Base-by-base conservation (phyloP, 2,888 invertebrate genomes). In the Brachypterus glaber region DNA sequence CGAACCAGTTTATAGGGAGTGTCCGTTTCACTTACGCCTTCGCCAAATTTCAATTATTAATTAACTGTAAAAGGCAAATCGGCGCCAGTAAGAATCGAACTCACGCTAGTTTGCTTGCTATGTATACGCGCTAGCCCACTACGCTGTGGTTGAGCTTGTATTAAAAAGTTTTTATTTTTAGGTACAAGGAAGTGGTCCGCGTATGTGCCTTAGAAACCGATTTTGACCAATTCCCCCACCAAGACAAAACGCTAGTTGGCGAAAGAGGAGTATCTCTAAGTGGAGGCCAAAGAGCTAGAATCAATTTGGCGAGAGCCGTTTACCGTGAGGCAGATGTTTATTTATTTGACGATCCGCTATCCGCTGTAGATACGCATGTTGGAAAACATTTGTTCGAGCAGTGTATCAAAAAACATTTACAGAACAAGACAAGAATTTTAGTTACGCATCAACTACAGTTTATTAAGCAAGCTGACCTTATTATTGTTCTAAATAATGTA, bases 381-480 rank as follows among this genome's bases (percentile, higher is more conserved):
- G 79, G 81, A 1, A 74, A 77, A 42, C 79, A 82, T 59, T 64
- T 88, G 7, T 85, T 86, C 53, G 76, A 84, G 33, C 73, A 82
- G 61, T 87, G 84, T 34, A 77, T 85, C 36, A 66, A 65, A 11
- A 66, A 69, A 2, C 66, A 69, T 41, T 54, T 74, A 44, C 62
- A 67, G 4, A 66, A 76, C 42, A 76, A 80, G 56, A 82, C 85
- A 1, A 70, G 83, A 25, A 74, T 90, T 46, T 71, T 90, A 11
- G 83, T 87, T 40, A 90, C 90, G 0, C 89, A 91, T 63, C 89
- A 90, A 59, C 66, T 87, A 29, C 89, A 90, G 56, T 84, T 82
- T 53, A 69, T 84, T 27, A 76, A 76, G 49, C 57, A 70, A 14
- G 81, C 77, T 1, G 78, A 83, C 59, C 68, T 71, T 41, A 72